Percentiles rank a stretch among this genome's conserved stretches.
phyloP scores from a whole-genome alignment of 2,113 vertebrate genomes.

The Capra hircus region DNA sequence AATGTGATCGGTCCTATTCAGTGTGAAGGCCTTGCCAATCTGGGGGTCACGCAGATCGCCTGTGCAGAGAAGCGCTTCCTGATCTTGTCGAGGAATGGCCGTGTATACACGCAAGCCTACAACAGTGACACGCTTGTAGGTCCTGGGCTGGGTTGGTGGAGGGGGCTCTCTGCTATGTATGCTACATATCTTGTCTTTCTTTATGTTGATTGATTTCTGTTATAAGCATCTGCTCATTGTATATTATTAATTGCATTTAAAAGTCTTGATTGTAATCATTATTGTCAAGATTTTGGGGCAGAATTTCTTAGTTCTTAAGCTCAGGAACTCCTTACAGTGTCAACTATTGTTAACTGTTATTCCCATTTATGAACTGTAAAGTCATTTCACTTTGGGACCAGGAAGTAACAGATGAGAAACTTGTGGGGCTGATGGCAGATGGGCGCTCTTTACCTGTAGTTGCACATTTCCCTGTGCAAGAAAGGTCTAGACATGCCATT shows the following conservation, averaged over 20 bases:
- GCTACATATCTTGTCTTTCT: background rate
- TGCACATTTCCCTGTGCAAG: rapidly evolving
- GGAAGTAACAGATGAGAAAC: background rate
- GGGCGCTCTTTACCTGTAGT: background rate
- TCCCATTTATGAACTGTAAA: background rate
- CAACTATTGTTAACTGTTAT: rapidly evolving
- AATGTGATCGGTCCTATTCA: constrained; percentile 95
- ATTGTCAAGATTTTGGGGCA: background rate
- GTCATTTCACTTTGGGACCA: background rate
- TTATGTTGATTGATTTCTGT: background rate
- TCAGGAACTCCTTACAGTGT: background rate
- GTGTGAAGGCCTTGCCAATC: constrained; percentile 92
- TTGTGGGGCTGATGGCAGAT: background rate
- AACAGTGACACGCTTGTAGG: constrained; percentile 94
- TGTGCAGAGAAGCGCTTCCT: constrained; percentile 97
- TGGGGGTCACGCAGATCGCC: constrained; percentile 93
- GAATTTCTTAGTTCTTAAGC: background rate
- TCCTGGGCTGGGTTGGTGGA: background rate
- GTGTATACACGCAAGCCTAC: constrained; percentile 94
- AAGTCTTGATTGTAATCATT: background rate
- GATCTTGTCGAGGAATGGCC: constrained; percentile 91
- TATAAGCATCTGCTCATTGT: background rate
- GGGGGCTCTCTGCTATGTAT: background rate
- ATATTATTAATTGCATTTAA: background rate
- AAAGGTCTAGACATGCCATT: too few species aligned